Conservation (phyloP, 2,888 invertebrate species). For the Harpalus rubripes region DNA sequence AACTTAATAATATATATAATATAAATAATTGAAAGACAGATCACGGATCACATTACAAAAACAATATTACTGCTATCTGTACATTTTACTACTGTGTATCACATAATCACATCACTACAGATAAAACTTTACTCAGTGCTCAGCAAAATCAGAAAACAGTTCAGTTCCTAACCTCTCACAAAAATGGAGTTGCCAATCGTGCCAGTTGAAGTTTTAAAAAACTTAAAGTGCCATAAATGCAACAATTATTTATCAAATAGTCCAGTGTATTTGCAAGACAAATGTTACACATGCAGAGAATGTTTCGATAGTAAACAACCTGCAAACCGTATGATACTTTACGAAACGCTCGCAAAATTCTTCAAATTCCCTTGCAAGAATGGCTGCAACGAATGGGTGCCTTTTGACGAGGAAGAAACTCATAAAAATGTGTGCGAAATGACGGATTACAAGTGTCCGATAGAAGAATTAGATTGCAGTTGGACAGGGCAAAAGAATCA, state of each 20-base stretch:
- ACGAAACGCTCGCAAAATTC: background rate
- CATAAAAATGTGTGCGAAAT: background rate
- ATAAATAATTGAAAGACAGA: no score
- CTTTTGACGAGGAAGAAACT: background rate
- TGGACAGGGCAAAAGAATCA: background rate
- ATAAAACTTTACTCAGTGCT: background rate
- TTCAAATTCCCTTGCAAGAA: conserved; percentile 30
- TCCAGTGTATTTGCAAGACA: conserved; percentile 6
- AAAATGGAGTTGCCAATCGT: background rate
- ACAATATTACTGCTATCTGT: no score
- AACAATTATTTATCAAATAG: conserved; percentile 9
- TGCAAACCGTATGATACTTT: background rate
- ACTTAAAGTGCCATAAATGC: background rate
- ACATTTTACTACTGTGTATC: background rate
- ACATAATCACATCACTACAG: background rate
- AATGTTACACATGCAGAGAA: background rate
- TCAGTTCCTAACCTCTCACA: background rate
- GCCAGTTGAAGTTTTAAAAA: background rate
- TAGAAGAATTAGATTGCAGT: background rate
- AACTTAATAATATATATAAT: background rate
- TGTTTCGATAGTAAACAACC: background rate
- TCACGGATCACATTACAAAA: no score
- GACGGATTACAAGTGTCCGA: background rate
- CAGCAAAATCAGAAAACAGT: background rate
- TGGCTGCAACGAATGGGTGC: background rate